phyloP scores from a whole-genome alignment of 2,113 vertebrate genomes.

The Erpornis zantholeuca region DNA sequence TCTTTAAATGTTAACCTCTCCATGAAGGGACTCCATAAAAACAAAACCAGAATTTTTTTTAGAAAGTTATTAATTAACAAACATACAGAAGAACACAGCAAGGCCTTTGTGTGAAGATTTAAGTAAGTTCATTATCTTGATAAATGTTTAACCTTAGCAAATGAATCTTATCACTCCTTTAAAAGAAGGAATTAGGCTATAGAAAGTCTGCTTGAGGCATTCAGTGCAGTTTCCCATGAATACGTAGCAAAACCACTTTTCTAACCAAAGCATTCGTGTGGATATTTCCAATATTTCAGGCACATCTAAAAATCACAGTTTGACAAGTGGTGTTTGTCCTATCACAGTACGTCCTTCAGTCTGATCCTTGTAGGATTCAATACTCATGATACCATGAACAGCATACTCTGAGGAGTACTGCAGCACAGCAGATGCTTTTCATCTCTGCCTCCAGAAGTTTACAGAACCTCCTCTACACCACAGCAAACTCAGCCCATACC shows the following conservation, averaged over 20 bases:
- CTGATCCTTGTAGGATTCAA: neutral
- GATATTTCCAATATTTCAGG: neutral
- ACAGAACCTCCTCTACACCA: neutral
- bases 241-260: neutral
- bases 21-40: neutral
- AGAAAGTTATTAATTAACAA: conserved; percentile 57
- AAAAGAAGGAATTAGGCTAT: neutral
- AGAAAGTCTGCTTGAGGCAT: neutral
- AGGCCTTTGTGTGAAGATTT: conserved; percentile 60
- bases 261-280: neutral
- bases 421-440: neutral
- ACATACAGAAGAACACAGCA: neutral
- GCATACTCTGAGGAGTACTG: neutral
- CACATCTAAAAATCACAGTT: neutral
- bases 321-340: neutral
- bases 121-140: conserved; percentile 29
- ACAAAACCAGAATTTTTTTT: neutral
- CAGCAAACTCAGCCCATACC: neutral
- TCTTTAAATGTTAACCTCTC: conserved; percentile 43
- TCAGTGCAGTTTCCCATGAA: neutral
- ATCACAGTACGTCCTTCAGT: neutral
- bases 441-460: neutral
- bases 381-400: neutral
- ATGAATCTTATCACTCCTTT: conserved; percentile 11
- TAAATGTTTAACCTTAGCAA: conserved; percentile 56